Base-by-base conservation (phyloP, 2,888 invertebrate species). In the Campoplex capitator region DNA sequence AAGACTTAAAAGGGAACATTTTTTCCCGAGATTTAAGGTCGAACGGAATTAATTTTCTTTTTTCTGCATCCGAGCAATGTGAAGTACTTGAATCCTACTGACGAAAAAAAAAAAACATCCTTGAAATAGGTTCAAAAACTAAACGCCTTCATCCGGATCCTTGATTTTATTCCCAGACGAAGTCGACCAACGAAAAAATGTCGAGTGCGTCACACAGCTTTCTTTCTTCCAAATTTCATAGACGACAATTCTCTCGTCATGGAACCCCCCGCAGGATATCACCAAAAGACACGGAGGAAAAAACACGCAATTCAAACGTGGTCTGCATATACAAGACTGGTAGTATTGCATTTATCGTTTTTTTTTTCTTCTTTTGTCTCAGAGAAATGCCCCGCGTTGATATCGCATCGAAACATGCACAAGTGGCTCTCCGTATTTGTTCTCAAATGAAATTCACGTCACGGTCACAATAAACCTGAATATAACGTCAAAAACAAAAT, bases 401-500 rank as follows among this genome's bases (percentile, higher is more conserved):
- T 54, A 56, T 86, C 71, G 54, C 80, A 45, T 28, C 42, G 76
- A 51, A 51, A 83, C 23, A 42, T 38, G 38, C 62, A 18, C 18
- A 54, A 62, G 65, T 71, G 51, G 76, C 56, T 67, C 67, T 62
- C 58, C 62, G 62, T 80, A 70, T 83, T 75, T 82, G 70, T 83
- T 35, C 51, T 38, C n/a, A 73, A 68, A 77, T 73, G 67, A 70
- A 74, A 86, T 84, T 80, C 83, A 51, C 68, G 45, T 86, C 80
- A 75, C 79, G 88, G 86, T 84, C 85, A 81, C 81, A 87, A 84
- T 86, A 84, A 85, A 85, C 67, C 75, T 68, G 70, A 85, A 79
- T 88, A 90, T 89, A 89, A 91, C 80, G 84, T 85, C 84, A 86
- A 86, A 89, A 91, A 91, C 88, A 88, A 90, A 92, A 92, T 89